Evolutionary conservation across 2,797 vertebrate genomes (phyloP).

Genomic region (Megalops cyprinoides): DNA sequence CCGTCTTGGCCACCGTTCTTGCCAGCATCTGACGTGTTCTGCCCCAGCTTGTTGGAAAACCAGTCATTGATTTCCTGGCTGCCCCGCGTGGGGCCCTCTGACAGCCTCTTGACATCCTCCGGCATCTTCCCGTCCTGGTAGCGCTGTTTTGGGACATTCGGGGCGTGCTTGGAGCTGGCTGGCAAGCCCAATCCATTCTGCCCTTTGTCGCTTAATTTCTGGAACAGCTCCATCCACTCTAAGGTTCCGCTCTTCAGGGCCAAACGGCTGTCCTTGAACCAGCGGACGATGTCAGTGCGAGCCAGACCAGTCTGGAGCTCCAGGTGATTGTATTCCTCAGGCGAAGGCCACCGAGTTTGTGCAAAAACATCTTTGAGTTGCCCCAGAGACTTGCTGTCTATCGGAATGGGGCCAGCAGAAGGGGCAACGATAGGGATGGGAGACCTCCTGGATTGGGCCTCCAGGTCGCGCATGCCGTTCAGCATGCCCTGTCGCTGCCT

Average conservation of each 20-base stretch:
- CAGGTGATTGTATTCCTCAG: constrained; percentile 86
- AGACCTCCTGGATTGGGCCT: constrained; percentile 68
- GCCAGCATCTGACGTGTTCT: constrained; percentile 67
- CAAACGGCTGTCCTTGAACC: constrained; percentile 86
- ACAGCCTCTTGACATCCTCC: constrained; percentile 65
- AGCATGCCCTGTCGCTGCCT: constrained; percentile 65
- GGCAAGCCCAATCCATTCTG: constrained; percentile 49
- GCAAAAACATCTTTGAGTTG: constrained; percentile 86
- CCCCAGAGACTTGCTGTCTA: constrained; percentile 78
- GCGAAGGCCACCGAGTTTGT: constrained; percentile 90
- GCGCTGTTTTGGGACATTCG: constrained; percentile 60
- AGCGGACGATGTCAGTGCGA: constrained; percentile 85
- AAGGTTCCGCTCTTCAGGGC: constrained; percentile 74
- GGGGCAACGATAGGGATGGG: constrained; percentile 68
- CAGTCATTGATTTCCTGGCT: constrained; percentile 73
- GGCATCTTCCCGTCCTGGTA: constrained; percentile 74
- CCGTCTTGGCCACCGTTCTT: constrained; percentile 76
- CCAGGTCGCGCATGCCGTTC: constrained; percentile 78
- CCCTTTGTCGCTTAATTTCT: constrained; percentile 62
- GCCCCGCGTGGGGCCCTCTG: constrained; percentile 64
- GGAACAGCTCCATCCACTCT: constrained; percentile 82
- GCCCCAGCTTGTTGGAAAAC: constrained; percentile 73
- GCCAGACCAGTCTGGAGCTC: constrained; percentile 84
- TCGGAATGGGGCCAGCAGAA: constrained; percentile 56
- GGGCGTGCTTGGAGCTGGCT: constrained; percentile 70